Evolutionary conservation across 2,888 invertebrate species (phyloP).

Genomic region (Rhagonycha lutea): DNA sequence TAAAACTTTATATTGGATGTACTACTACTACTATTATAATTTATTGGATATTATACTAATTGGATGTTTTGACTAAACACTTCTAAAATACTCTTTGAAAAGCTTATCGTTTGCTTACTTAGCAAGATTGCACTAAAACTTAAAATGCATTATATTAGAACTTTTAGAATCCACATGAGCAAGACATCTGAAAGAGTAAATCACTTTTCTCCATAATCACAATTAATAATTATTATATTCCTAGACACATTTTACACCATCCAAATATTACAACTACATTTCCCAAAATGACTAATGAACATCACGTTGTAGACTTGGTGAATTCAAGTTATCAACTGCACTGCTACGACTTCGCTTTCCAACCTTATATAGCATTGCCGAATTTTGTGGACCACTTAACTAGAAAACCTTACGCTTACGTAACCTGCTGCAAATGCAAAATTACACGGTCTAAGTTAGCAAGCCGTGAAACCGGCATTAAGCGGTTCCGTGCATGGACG

Average conservation of each 20-base stretch:
- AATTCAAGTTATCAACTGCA: conserved; percentile 43
- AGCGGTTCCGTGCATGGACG: conserved; percentile 55
- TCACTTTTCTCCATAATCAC: background rate
- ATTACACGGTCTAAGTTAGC: conserved; percentile 64
- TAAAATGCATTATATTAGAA: background rate
- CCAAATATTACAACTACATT: background rate
- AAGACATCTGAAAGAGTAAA: background rate
- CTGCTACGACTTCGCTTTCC: conserved; percentile 40
- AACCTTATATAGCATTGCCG: conserved; percentile 63
- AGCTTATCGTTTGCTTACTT: background rate
- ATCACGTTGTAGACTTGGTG: conserved; percentile 31
- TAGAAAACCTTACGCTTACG: conserved; percentile 64
- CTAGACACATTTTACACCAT: background rate
- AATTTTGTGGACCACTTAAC: conserved; percentile 67
- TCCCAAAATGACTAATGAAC: background rate
- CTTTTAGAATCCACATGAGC: background rate
- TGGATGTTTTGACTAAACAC: background rate
- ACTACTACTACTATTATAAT: background rate
- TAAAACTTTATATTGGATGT: background rate
- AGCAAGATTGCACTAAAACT: background rate
- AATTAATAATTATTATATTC: background rate
- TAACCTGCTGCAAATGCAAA: conserved; percentile 61
- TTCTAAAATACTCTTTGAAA: background rate
- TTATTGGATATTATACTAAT: background rate
- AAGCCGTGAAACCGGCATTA: conserved; percentile 60